Evolutionary conservation across 2,113 vertebrate genomes (phyloP), one percentile per base, ranked within the genome.

Genomic region (Mobula hypostoma): DNA sequence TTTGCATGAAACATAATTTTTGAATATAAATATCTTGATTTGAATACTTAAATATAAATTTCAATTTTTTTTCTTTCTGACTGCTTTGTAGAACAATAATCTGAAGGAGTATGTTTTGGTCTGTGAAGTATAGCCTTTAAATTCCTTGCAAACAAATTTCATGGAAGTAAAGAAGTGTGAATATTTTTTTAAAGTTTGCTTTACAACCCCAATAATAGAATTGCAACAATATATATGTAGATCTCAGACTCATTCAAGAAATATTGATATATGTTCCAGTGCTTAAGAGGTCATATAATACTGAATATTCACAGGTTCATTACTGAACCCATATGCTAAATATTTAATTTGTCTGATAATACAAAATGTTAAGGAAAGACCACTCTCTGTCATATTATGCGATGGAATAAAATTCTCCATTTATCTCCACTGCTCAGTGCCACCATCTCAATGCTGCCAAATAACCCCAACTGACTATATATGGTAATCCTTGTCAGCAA

Each of bases 361-460:
- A 74, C 90, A 70, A 74, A 74, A 93, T 48, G 21, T 74, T 56
- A 93, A 29, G 4, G 21, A 72, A 74, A 74, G 68, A 74, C 11
- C 21, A 93, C 56, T 76, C 48, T 56, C 36, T 48, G 11, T 29
- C 91, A 93, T 70, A 36, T 40, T 27, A 74, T 66, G 11, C 21
- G 11, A 29, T 72, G 56, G 70, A 76, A 9, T 56, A 93, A 56
- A 15, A 29, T 21, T 58, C 7, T 9, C 17, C 17, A 9, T 79
- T 87, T 90, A 79, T 94, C 32, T 66, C 5, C 36, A 32, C 78
- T 91, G 94, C 94, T 95, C 95, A 96, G 91, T 95, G 94, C 95
- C 95, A 95, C 72, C 24, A 29, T 27, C 94, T 78, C 76, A 94
- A 68, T 94, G 94, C 94, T 66, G 94, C 94, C 91, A 95, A 94